Evolutionary conservation across 2,888 invertebrate genomes (phyloP).

Genomic region (Leptogaster cylindrica): DNA sequence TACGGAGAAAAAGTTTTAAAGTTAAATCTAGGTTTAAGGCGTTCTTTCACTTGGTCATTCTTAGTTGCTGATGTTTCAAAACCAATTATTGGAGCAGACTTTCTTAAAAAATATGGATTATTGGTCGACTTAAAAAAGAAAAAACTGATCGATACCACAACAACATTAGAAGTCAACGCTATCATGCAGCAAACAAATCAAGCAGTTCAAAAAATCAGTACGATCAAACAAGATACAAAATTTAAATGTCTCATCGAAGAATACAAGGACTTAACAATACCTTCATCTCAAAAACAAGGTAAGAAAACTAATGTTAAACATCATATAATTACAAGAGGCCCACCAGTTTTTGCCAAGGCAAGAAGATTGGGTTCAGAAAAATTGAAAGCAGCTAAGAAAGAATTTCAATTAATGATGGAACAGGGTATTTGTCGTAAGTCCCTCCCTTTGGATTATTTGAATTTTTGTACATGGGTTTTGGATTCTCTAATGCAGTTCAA

Average conservation of each 20-base stretch:
- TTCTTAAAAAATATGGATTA: not conserved
- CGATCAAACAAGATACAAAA: not conserved
- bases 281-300: too few species aligned
- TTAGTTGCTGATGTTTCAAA: not conserved
- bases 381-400: too few species aligned
- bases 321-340: too few species aligned
- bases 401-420: too few species aligned
- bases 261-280: too few species aligned
- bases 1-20: not conserved
- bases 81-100: not conserved
- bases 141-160: not conserved
- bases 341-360: too few species aligned
- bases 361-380: too few species aligned
- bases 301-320: too few species aligned
- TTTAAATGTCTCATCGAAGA: too few species aligned
- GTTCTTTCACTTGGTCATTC: not conserved
- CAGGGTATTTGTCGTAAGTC: too few species aligned
- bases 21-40: not conserved
- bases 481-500: constrained; percentile 49
- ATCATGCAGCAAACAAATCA: not conserved
- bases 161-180: not conserved
- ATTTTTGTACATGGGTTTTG: constrained; percentile 57
- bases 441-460: too few species aligned
- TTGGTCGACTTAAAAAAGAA: not conserved
- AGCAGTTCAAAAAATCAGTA: not conserved